phyloP scores from a whole-genome alignment of 2,113 vertebrate genomes.

The Pygathrix nemaeus region DNA sequence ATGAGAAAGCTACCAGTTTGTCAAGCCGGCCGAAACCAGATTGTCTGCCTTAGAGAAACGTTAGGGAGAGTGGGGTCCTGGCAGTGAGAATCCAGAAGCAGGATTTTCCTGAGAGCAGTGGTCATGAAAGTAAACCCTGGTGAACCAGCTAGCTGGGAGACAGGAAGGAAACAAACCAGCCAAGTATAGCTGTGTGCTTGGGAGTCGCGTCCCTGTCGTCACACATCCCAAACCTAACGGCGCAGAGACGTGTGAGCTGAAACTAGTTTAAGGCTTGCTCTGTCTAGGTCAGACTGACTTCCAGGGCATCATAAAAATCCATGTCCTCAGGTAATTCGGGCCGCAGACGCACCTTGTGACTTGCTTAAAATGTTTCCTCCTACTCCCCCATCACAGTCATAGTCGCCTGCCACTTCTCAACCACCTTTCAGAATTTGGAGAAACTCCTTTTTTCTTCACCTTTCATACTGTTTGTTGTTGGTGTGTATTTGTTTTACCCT shows the following conservation, averaged over 20 bases:
- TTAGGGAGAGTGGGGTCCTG: neutral
- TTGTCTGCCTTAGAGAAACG: neutral
- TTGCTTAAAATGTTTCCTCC: constrained; percentile 25
- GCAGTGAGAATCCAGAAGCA: neutral
- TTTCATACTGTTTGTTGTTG: neutral
- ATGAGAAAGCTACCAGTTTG: constrained; percentile 29
- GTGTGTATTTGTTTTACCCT: neutral
- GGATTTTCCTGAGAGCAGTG: constrained; percentile 62
- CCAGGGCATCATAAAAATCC: neutral
- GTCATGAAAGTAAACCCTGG: constrained; percentile 61
- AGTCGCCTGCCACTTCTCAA: accelerated
- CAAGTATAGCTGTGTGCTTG: constrained; percentile 51
- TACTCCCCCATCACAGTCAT: accelerated
- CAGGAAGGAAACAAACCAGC: neutral
- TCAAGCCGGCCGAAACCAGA: neutral
- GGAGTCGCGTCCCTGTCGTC: constrained; percentile 55
- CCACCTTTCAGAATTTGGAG: neutral
- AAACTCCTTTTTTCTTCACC: neutral
- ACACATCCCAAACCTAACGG: constrained; percentile 19
- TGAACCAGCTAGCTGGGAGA: neutral
- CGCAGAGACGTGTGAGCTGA: constrained; percentile 61
- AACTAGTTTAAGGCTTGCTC: constrained; percentile 59
- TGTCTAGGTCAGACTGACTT: constrained; percentile 69
- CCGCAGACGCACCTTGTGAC: constrained; percentile 46
- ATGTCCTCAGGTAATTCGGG: neutral